Evolutionary conservation across 2,797 vertebrate species (phyloP), one percentile per base, ranked within the genome.

Genomic region (Sebastes goodei): DNA sequence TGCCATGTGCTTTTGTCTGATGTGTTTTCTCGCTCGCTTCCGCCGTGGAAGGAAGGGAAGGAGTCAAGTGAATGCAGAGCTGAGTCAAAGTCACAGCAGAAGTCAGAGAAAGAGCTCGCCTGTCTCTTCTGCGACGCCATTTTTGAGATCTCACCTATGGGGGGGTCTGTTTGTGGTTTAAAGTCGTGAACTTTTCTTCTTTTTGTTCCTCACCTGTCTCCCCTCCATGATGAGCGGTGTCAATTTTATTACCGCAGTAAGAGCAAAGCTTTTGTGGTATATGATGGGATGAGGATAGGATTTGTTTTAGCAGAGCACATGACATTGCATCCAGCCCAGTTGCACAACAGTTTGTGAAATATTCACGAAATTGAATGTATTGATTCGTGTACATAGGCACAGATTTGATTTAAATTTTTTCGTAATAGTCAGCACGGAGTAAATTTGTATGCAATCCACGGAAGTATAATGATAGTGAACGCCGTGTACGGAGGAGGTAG

Each of bases 1-100:
- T 21, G 74, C 82, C 82, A 55, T 78, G 74, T 70, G 84, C 74
- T 90, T 90, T 81, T 84, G 72, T 89, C 67, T 85, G 72, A 80
- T 82, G 80, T 81, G 62, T 73, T 85, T 77, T 65, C 76, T 71
- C 6, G 9, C 25, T 77, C 10, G 25, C 46, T 72, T 62, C 78
- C 5, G 6, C 73, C 15, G 33, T 42, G 65, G 23, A 83, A 56
- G 55, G 55, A 46, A 17, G 60, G 78, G 60, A 17, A 38, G 57
- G 76, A 81, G 49, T 59, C 2, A 49, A 71, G 59, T 64, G 55
- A 86, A 71, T 2, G 46, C 62, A 76, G 78, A 80, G 77, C 56
- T 23, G 70, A 85, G 76, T 78, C 78, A 80, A 53, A 84, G 71
- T 46, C 55, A 23, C 55, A 42, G 59, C 5, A 23, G 62, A 76